Evolutionary conservation across 2,797 vertebrate genomes (phyloP).

Genomic region (Columba guinea): DNA sequence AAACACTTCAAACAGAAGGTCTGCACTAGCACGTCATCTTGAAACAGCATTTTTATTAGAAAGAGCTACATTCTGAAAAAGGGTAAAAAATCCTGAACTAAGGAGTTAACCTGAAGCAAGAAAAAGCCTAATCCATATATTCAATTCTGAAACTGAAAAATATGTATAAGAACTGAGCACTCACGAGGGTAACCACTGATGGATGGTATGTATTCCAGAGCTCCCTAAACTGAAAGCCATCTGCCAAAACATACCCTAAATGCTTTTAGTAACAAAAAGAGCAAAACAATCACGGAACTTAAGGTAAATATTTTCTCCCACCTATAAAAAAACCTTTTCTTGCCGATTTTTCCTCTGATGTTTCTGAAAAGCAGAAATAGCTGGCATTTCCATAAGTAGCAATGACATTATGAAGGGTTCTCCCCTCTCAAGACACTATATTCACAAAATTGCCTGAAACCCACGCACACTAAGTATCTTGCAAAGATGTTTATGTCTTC

Average conservation of each 20-base stretch:
- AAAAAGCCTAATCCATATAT: neutral
- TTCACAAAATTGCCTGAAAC: conserved; percentile 8
- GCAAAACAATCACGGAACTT: neutral
- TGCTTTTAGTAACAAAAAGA: neutral
- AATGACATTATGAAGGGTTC: neutral
- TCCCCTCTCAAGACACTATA: neutral
- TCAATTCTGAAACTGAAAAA: neutral
- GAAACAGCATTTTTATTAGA: neutral
- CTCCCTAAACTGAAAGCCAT: neutral
- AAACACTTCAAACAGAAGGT: neutral
- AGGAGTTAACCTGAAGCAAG: neutral
- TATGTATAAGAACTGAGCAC: neutral
- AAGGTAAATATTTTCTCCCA: neutral
- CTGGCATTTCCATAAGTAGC: neutral
- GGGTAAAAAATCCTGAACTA: neutral
- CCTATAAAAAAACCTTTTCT: neutral
- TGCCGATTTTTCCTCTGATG: neutral
- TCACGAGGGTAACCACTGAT: neutral
- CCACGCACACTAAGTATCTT: neutral
- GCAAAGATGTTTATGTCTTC: conserved; percentile 16
- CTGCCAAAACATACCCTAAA: neutral
- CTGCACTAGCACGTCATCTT: neutral
- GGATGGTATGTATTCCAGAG: neutral
- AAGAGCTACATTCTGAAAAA: neutral
- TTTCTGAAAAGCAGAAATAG: neutral